Percentiles rank a stretch among this genome's conserved stretches.
These are phyloP conservation scores for Progne subis DNA, from an alignment of 2,113 vertebrate genomes.

Conservation along the genomic window DNA sequence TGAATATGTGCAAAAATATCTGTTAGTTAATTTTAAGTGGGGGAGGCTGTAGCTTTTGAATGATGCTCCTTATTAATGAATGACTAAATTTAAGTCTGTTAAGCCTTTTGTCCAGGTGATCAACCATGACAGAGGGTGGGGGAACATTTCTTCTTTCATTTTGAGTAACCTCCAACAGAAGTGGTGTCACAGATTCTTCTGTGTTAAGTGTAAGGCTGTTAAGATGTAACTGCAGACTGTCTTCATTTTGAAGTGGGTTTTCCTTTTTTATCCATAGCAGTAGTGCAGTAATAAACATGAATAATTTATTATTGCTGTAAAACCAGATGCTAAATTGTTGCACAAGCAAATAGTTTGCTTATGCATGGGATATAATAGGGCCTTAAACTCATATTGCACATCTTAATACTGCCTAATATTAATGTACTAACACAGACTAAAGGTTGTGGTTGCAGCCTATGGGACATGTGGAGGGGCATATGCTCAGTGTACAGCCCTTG, in stretches of 20 bases:
- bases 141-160: background rate
- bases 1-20: background rate
- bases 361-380: background rate
- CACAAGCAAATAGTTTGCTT: background rate
- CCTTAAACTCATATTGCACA: background rate
- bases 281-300: background rate
- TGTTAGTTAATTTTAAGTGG: background rate
- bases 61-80: background rate
- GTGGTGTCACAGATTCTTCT: background rate
- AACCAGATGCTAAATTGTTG: conserved; percentile 3
- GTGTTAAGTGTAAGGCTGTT: background rate
- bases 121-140: background rate
- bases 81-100: background rate
- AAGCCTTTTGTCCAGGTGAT: background rate
- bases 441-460: background rate
- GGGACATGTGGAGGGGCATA: background rate
- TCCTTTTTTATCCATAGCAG: background rate
- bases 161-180: background rate
- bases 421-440: background rate
- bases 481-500: background rate
- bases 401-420: background rate
- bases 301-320: background rate
- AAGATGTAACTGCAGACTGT: background rate
- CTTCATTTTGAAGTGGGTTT: background rate
- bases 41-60: background rate